Conservation (phyloP, 2,797 vertebrate species). For the Dicrostonyx torquatus region DNA sequence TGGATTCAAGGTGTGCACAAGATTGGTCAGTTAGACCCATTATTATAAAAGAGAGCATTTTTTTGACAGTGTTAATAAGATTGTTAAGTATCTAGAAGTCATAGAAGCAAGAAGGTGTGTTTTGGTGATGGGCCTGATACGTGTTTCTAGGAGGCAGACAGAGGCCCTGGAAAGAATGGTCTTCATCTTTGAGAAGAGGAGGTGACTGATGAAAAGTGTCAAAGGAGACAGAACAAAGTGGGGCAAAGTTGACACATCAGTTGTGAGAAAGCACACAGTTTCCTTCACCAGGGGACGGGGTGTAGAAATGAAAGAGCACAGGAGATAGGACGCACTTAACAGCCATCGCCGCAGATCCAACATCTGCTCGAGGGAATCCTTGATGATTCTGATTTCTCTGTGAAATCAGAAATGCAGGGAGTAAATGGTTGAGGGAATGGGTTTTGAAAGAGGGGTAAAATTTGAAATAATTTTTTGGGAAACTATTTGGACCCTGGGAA, state of each 20-base stretch:
- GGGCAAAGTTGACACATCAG: neutral
- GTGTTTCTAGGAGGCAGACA: neutral
- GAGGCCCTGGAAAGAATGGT: neutral
- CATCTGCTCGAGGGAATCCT: neutral
- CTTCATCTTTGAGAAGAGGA: neutral
- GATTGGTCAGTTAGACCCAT: neutral
- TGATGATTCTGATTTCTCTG: neutral
- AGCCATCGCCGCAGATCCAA: neutral
- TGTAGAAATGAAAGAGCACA: neutral
- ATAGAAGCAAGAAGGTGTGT: neutral
- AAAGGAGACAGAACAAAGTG: neutral
- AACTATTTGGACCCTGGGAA: constrained; percentile 8
- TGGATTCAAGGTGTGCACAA: neutral
- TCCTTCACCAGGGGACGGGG: neutral
- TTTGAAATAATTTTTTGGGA: constrained; percentile 19
- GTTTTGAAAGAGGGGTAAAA: neutral
- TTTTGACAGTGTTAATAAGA: neutral
- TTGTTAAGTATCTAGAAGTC: neutral
- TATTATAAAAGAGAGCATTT: neutral
- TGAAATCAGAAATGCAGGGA: too few relatives aligned
- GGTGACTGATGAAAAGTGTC: neutral
- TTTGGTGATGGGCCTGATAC: neutral
- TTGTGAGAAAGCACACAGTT: constrained; percentile 5
- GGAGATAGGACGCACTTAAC: neutral
- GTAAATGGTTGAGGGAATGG: neutral